A percentile compares a stretch with the other conserved stretches of the same genome.
Conservation (phyloP, 2,888 invertebrate species). For the Drosophila pullipes region DNA sequence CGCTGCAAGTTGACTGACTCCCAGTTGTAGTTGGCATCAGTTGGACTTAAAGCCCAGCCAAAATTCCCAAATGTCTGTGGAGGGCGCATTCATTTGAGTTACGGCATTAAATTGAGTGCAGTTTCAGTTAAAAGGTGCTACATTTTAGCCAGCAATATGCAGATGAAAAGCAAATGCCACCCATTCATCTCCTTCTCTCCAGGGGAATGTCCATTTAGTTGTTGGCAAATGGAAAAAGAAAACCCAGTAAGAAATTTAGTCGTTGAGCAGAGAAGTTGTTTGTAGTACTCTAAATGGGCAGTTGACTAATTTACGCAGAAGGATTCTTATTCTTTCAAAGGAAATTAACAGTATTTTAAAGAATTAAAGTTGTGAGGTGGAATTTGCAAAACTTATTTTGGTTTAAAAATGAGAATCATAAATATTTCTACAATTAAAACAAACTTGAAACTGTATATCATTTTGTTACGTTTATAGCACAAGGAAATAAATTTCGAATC, state of each 20-base stretch:
- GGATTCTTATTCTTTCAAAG: too few species aligned
- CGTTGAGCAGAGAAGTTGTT: slow-evolving; percentile 24
- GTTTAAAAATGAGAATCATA: background rate
- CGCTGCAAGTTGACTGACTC: slow-evolving; percentile 34
- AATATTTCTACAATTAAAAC: background rate
- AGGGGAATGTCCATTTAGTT: slow-evolving; percentile 22
- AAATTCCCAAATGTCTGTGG: slow-evolving; percentile 61
- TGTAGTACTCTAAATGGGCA: slow-evolving; percentile 14
- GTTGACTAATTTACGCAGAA: slow-evolving; percentile 31
- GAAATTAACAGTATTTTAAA: background rate
- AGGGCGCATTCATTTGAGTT: slow-evolving; percentile 60
- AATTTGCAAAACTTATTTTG: background rate
- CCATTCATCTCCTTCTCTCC: background rate
- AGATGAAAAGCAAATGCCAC: slow-evolving; percentile 16
- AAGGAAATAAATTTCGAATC: background rate
- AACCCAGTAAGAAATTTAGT: background rate
- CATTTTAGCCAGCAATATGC: slow-evolving; percentile 34
- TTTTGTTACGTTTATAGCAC: background rate
- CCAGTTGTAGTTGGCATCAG: slow-evolving; percentile 16
- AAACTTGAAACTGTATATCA: background rate
- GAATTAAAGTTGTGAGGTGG: background rate
- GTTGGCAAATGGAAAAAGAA: slow-evolving; percentile 5
- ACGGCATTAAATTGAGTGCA: slow-evolving; percentile 67
- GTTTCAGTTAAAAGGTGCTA: slow-evolving; percentile 48
- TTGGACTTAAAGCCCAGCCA: slow-evolving; percentile 53